Percentiles rank a stretch among this genome's conserved stretches.
Conservation (phyloP, 2,888 invertebrate species). For the Ischnura elegans region DNA sequence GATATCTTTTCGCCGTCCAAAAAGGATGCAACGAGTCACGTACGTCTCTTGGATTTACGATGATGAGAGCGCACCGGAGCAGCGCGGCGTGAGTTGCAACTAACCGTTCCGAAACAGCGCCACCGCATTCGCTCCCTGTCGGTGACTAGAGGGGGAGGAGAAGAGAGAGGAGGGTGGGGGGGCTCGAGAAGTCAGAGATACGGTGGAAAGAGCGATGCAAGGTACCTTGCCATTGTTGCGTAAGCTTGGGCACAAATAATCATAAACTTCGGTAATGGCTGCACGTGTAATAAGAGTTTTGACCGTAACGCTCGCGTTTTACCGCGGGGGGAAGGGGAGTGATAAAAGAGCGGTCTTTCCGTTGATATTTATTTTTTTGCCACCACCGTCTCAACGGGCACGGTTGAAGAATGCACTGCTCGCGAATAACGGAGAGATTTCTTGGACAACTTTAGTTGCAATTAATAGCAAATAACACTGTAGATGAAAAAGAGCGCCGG, state of each 20-base stretch:
- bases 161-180: neutral
- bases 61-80: slow-evolving; percentile 56
- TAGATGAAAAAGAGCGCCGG: too few species aligned
- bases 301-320: slow-evolving; percentile 33
- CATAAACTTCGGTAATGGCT: neutral
- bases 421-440: too few species aligned
- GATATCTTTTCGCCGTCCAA: slow-evolving; percentile 49
- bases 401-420: too few species aligned
- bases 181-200: neutral
- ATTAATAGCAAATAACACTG: too few species aligned
- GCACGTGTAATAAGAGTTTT: neutral
- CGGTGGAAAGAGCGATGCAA: neutral
- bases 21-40: slow-evolving; percentile 60
- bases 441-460: too few species aligned
- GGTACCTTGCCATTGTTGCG: slow-evolving; percentile 30
- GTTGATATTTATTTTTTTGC: neutral
- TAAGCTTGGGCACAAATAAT: slow-evolving; percentile 35
- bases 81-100: slow-evolving; percentile 56
- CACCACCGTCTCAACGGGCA: neutral
- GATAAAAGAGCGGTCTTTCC: neutral
- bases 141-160: neutral
- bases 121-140: neutral
- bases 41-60: slow-evolving; percentile 60
- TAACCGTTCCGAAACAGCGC: slow-evolving; percentile 46
- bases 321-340: neutral